These are phyloP conservation scores for Synchiropus splendidus DNA, from an alignment of 2,113 vertebrate species.

Conservation along the genomic window DNA sequence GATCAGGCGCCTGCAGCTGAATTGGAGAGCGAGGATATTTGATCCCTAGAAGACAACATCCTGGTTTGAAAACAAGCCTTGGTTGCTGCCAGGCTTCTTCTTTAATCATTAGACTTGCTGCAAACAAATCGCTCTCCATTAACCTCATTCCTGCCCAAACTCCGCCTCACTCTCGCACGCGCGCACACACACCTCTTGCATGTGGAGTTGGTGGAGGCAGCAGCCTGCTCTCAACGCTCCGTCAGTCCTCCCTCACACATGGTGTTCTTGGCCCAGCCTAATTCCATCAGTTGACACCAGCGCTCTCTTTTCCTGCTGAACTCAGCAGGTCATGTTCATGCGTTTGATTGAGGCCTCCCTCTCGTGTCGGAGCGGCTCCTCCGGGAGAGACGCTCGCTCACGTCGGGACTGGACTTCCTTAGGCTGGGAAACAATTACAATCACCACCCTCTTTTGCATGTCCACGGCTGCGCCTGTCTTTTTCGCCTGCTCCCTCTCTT, in stretches of 20 bases:
- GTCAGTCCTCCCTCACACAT: conserved; percentile 44
- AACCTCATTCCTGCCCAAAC: conserved; percentile 34
- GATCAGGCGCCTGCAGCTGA: conserved; percentile 61
- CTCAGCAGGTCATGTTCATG: conserved; percentile 53
- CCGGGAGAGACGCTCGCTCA: conserved; percentile 23
- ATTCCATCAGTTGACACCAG: conserved; percentile 63
- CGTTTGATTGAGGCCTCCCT: conserved; percentile 55
- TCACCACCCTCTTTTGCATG: conserved; percentile 15
- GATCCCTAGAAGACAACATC: conserved; percentile 54
- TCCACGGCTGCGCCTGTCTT: conserved; percentile 21
- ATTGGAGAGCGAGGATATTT: conserved; percentile 10
- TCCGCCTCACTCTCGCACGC: no score
- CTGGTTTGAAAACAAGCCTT: conserved; percentile 23
- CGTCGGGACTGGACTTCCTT: conserved; percentile 38
- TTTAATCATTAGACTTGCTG: no score
- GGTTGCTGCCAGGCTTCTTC: conserved; percentile 14
- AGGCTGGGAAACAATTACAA: conserved; percentile 57
- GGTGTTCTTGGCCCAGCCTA: conserved; percentile 37
- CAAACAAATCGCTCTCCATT: conserved; percentile 55
- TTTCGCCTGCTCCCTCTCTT: conserved; percentile 38
- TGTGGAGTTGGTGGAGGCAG: no score
- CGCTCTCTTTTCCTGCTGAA: conserved; percentile 49
- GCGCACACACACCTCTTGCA: no score
- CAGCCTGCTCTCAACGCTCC: no score
- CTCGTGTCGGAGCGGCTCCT: conserved; percentile 36